Conservation (phyloP, 2,888 invertebrate species). For the Theodoxus fluviatilis region DNA sequence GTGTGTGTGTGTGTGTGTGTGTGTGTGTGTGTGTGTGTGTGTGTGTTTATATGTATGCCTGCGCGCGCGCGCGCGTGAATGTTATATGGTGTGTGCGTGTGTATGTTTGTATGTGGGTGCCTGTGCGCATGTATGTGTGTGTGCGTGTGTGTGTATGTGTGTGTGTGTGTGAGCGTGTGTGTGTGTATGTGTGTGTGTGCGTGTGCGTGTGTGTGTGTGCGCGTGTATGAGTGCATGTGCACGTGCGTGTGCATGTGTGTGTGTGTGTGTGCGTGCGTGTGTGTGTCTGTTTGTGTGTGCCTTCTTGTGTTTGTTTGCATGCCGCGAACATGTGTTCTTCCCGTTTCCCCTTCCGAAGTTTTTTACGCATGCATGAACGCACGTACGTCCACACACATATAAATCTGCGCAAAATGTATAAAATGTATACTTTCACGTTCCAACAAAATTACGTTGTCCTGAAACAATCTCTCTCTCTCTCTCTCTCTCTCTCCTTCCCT, state of each 20-base stretch:
- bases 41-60: not conserved
- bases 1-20: slow-evolving; percentile 11
- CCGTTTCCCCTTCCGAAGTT: not conserved
- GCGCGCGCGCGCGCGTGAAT: not conserved
- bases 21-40: slow-evolving; percentile 1
- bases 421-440: no score
- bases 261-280: not conserved
- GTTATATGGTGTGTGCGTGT: not conserved
- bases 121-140: slow-evolving; percentile 18
- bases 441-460: not conserved
- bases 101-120: not conserved
- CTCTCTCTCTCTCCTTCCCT: not conserved
- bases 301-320: slow-evolving; percentile 4
- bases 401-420: no score
- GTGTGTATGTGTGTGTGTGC: slow-evolving; percentile 9
- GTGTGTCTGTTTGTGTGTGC: not conserved
- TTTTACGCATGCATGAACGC: no score
- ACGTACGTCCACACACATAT: no score
- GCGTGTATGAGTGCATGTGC: not conserved
- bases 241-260: not conserved
- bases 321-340: no score
- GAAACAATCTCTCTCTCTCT: not conserved
- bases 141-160: slow-evolving; percentile 15
- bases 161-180: slow-evolving; percentile 1
- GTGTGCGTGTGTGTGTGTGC: slow-evolving; percentile 11